These are phyloP conservation scores for Phrixothrix hirtus DNA, from an alignment of 2,888 invertebrate species.

Conservation along the genomic window DNA sequence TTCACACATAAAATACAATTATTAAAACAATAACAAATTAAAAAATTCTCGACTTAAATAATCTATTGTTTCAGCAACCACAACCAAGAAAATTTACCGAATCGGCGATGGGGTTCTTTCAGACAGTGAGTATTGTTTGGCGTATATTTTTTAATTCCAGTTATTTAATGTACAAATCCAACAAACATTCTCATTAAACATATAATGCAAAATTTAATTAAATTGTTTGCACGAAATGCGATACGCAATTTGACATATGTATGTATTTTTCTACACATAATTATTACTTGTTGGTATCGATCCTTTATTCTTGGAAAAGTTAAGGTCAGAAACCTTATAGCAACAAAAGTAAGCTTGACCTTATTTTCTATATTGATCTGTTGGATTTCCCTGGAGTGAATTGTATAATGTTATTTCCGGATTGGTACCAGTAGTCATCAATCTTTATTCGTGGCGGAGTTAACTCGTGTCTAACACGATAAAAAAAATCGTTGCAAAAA, in stretches of 20 bases:
- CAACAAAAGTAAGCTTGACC: neutral
- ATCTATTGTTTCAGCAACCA: slow-evolving; percentile 52
- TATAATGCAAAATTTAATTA: slow-evolving; percentile 59
- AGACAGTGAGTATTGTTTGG: slow-evolving; percentile 59
- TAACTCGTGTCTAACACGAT: too few species aligned
- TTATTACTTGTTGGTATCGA: neutral
- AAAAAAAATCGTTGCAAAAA: too few species aligned
- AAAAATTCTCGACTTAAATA: too few species aligned
- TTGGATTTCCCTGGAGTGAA: neutral
- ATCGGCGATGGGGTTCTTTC: slow-evolving; percentile 68
- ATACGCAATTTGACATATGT: neutral
- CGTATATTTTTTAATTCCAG: slow-evolving; percentile 48
- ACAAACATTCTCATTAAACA: too few species aligned
- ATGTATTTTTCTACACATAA: neutral
- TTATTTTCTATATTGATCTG: neutral
- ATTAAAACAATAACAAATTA: too few species aligned
- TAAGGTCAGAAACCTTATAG: neutral
- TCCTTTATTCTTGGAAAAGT: neutral
- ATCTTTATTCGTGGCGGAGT: too few species aligned
- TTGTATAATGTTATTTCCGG: too few species aligned
- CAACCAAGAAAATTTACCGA: slow-evolving; percentile 63
- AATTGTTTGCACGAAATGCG: too few species aligned
- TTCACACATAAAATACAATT: too few species aligned
- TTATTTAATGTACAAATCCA: too few species aligned
- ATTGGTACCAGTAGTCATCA: too few species aligned